Evolutionary conservation across 2,113 vertebrate genomes (phyloP).

Genomic region (Pleuronectes platessa): DNA sequence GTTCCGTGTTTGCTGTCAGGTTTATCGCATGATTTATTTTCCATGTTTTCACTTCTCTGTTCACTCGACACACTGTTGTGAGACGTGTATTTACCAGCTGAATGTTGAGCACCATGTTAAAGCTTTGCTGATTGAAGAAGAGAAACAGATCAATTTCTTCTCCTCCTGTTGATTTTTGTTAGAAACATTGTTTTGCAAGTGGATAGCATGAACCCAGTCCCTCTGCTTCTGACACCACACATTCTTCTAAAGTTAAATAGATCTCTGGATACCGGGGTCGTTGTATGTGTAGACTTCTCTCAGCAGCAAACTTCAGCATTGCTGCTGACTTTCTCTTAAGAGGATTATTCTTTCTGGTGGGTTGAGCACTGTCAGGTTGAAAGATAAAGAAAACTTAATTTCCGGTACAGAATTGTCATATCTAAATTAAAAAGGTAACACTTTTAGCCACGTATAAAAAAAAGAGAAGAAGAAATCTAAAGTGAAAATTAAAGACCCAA

Average conservation of each 20-base stretch:
- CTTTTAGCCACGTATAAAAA: conserved; percentile 16
- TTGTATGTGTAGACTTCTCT: conserved; percentile 6
- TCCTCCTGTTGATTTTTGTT: not conserved
- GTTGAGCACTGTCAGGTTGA: conserved; percentile 39
- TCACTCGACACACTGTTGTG: too few relatives aligned
- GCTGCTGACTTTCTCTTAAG: conserved; percentile 5
- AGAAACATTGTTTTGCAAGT: conserved; percentile 25
- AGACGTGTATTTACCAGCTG: too few relatives aligned
- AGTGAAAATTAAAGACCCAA: conserved; percentile 58
- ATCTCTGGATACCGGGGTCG: conserved; percentile 28
- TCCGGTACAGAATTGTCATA: conserved; percentile 39
- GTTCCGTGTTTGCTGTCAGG: too few relatives aligned
- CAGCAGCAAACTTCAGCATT: conserved; percentile 15
- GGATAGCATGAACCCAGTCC: not conserved
- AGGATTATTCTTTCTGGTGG: conserved; percentile 11
- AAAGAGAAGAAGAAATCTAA: conserved; percentile 28
- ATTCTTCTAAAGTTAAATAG: conserved; percentile 28
- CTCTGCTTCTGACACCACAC: conserved; percentile 8
- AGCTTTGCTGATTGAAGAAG: too few relatives aligned
- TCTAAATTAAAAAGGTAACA: conserved; percentile 58
- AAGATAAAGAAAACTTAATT: conserved; percentile 66
- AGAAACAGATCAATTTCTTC: too few relatives aligned
- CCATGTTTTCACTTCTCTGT: too few relatives aligned
- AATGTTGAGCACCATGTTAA: too few relatives aligned
- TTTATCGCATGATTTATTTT: too few relatives aligned